Evolutionary conservation across 2,888 invertebrate genomes (phyloP).

Genomic region (Xestobium rufovillosum): DNA sequence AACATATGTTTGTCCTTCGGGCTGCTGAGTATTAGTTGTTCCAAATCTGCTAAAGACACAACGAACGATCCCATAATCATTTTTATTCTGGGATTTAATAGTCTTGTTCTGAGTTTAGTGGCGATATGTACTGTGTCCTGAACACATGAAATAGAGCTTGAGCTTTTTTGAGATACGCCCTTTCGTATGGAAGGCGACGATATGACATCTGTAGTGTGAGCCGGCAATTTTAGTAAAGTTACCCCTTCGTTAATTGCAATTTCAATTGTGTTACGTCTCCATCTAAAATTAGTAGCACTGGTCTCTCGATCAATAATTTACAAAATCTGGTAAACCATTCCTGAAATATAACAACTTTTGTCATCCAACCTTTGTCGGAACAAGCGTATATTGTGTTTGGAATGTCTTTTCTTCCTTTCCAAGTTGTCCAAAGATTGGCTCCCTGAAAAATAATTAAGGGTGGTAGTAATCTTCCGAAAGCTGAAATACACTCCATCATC

Average conservation of each 20-base stretch:
- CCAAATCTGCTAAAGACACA: no score
- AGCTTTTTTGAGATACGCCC: no score
- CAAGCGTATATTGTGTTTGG: slow-evolving; percentile 4
- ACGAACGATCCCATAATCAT: no score
- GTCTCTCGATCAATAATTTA: slow-evolving; percentile 17
- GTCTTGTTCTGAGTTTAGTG: no score
- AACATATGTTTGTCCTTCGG: slow-evolving; percentile 25
- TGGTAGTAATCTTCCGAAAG: slow-evolving; percentile 19
- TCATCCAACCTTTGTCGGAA: slow-evolving; percentile 12
- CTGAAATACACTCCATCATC: slow-evolving; percentile 21
- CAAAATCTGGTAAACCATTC: slow-evolving; percentile 16
- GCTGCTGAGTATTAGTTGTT: slow-evolving; percentile 15
- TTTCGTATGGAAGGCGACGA: no score
- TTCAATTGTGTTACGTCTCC: slow-evolving; percentile 20
- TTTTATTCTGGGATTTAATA: no score
- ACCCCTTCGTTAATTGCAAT: slow-evolving; percentile 5
- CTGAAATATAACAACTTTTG: slow-evolving; percentile 4
- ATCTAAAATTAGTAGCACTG: slow-evolving; percentile 21
- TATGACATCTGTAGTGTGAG: not conserved
- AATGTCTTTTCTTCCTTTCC: slow-evolving; percentile 21
- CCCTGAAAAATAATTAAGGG: slow-evolving; percentile 15
- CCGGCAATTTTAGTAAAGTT: slow-evolving; percentile 8
- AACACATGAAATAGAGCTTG: no score
- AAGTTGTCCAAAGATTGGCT: no score
- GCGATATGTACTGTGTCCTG: no score